phyloP scores from a whole-genome alignment of 2,113 vertebrate species.

The Colaptes auratus region DNA sequence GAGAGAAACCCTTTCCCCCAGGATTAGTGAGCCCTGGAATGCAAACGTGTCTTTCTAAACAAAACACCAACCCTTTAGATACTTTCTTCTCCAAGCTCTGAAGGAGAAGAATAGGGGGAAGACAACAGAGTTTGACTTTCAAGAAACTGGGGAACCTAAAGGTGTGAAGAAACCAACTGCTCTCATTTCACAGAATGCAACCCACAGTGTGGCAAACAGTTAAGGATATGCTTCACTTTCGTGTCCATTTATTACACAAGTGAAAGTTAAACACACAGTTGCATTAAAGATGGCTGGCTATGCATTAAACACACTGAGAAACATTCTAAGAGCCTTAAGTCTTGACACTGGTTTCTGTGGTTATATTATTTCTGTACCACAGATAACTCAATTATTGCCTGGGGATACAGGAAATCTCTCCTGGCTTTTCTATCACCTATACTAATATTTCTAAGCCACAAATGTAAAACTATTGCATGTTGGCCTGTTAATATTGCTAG shows the following conservation, averaged over 20 bases:
- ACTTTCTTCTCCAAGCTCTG: slow-evolving; percentile 17
- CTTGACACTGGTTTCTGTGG: not conserved
- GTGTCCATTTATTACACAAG: not conserved
- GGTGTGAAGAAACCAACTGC: slow-evolving; percentile 10
- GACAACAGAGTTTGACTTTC: slow-evolving; percentile 14
- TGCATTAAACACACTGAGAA: not conserved
- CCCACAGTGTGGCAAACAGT: not conserved
- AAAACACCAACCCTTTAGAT: slow-evolving; percentile 18
- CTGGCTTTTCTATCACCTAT: not conserved
- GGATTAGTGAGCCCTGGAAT: slow-evolving; percentile 42
- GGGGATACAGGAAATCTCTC: not conserved
- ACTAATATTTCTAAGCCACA: not conserved
- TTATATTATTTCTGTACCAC: not conserved
- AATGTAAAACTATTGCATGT: not conserved
- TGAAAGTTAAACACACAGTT: not conserved
- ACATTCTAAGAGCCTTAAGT: not conserved
- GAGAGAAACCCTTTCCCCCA: slow-evolving; percentile 1
- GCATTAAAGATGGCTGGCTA: not conserved
- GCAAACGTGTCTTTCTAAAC: slow-evolving; percentile 41
- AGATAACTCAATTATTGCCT: not conserved
- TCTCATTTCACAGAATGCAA: not conserved
- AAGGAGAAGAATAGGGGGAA: slow-evolving; percentile 20
- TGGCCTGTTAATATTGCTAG: not conserved
- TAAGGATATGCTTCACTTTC: not conserved
- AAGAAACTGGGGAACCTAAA: slow-evolving; percentile 2